Conservation (phyloP, 2,888 invertebrate genomes). For the Eucera pruinosa region DNA sequence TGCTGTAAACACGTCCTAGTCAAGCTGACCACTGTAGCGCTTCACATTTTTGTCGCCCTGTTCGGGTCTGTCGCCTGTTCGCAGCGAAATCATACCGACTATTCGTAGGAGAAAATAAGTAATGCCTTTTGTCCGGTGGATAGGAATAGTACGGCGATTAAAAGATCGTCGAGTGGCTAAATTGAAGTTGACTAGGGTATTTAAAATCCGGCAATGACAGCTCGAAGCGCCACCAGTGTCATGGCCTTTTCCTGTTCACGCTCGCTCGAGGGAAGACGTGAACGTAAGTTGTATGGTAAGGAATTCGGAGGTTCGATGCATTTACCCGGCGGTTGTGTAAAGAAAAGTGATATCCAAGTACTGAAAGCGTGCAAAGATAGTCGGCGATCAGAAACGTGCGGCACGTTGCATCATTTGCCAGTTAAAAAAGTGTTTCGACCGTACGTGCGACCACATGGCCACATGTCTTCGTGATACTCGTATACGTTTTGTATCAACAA, state of each 20-base stretch:
- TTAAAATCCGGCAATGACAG: conserved; percentile 71
- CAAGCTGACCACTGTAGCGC: conserved; percentile 41
- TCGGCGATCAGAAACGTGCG: conserved; percentile 39
- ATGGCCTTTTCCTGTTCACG: conserved; percentile 85
- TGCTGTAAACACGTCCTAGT: conserved; percentile 38
- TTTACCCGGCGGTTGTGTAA: conserved; percentile 33
- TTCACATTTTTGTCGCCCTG: not conserved
- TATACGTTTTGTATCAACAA: conserved; percentile 35
- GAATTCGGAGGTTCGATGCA: conserved; percentile 47
- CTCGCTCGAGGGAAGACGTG: conserved; percentile 80
- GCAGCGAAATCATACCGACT: not conserved
- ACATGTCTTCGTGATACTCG: conserved; percentile 67
- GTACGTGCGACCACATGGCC: conserved; percentile 75
- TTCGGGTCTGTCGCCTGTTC: not conserved
- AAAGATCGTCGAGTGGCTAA: not conserved
- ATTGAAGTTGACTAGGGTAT: conserved; percentile 63
- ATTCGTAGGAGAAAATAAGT: not conserved
- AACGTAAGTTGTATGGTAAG: conserved; percentile 75
- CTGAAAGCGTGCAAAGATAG: not conserved
- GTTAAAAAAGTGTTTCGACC: conserved; percentile 14
- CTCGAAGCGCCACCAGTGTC: conserved; percentile 66
- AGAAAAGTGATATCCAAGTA: conserved; percentile 8
- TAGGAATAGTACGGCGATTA: too few relatives aligned
- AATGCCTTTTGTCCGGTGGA: too few relatives aligned
- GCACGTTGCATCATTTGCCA: conserved; percentile 2